Evolutionary conservation across 2,113 vertebrate species (phyloP).

Genomic region (Turdus rufiventris): DNA sequence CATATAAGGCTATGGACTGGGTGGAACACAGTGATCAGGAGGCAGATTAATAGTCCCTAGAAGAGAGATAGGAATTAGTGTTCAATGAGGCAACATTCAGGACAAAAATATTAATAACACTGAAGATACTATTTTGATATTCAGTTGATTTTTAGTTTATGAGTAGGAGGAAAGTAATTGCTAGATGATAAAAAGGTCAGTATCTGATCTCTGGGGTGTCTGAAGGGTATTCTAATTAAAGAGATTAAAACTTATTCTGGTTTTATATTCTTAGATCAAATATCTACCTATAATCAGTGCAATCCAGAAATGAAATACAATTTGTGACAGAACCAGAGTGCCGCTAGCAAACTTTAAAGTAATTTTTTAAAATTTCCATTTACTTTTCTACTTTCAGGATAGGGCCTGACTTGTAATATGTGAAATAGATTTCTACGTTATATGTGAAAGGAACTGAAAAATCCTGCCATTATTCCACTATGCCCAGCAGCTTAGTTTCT

Average conservation of each 20-base stretch:
- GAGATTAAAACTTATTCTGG: background rate
- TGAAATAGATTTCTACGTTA: background rate
- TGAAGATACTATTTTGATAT: background rate
- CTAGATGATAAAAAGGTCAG: background rate
- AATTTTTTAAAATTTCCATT: background rate
- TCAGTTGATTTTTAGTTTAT: background rate
- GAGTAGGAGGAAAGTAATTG: background rate
- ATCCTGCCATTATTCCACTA: background rate
- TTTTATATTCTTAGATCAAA: background rate
- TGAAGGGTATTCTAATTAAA: constrained; percentile 10
- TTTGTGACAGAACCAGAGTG: background rate
- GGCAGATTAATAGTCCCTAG: background rate
- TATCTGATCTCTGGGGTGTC: background rate
- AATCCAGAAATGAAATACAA: background rate
- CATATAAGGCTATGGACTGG: background rate
- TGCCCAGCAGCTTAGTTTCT: background rate
- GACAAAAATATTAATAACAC: background rate
- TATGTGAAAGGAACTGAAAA: background rate
- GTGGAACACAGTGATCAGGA: background rate
- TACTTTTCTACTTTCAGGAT: background rate
- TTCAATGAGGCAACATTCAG: background rate
- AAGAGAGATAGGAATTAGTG: background rate
- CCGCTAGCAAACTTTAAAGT: background rate
- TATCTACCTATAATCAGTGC: background rate
- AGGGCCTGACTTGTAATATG: background rate